phyloP scores from a whole-genome alignment of 2,888 invertebrate genomes.

The Tineola bisselliella region DNA sequence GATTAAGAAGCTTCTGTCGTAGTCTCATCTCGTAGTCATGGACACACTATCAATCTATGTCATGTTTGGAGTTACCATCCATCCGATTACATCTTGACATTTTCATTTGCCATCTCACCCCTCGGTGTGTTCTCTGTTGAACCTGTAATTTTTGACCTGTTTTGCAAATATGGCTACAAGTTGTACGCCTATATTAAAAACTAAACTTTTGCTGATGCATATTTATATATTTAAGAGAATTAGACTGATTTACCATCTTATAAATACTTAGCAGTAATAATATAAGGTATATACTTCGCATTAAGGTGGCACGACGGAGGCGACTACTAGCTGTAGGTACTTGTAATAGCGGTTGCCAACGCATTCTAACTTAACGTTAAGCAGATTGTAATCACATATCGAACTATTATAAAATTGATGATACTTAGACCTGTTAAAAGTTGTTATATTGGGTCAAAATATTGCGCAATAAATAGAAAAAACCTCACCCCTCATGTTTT shows the following conservation, averaged over 20 bases:
- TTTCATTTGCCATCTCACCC: constrained; percentile 42
- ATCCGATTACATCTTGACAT: constrained; percentile 61
- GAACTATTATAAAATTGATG: neutral
- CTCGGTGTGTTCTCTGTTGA: neutral
- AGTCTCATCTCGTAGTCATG: neutral
- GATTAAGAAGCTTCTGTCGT: neutral
- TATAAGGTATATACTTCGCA: too few species aligned
- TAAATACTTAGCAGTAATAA: too few species aligned
- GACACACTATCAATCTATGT: constrained; percentile 50
- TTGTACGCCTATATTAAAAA: too few species aligned
- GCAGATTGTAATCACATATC: neutral
- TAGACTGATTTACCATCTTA: too few species aligned
- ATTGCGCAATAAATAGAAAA: neutral
- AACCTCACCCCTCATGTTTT: neutral
- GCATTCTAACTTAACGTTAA: neutral
- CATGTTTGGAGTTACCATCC: constrained; percentile 44
- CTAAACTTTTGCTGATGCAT: too few species aligned
- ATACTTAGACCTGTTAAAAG: too few species aligned
- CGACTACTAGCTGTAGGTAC: too few species aligned
- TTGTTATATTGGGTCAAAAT: neutral
- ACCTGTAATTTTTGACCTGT: neutral
- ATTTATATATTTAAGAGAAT: too few species aligned
- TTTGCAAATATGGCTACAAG: neutral
- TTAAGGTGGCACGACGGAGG: too few species aligned
- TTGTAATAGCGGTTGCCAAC: too few species aligned